Evolutionary conservation across 2,113 vertebrate species (phyloP).

Genomic region (Thunnus thynnus): DNA sequence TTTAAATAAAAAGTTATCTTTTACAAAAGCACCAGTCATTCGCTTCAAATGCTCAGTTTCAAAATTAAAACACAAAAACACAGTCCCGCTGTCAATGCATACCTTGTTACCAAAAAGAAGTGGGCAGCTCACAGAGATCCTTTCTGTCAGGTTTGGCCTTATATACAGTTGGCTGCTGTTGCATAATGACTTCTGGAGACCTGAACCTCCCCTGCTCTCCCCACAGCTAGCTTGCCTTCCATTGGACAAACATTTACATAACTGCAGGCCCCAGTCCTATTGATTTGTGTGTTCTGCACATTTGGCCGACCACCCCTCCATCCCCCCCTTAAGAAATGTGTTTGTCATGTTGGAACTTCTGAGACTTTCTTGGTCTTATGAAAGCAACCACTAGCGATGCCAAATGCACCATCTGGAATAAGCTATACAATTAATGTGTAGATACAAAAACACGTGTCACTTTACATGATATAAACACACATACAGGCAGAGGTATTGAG

Average conservation of each 20-base stretch:
- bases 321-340: conserved; percentile 9
- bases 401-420: conserved; percentile 47
- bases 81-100: conserved; percentile 27
- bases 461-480: neutral
- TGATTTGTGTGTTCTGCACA: conserved; percentile 52
- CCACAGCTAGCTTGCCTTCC: conserved; percentile 50
- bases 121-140: conserved; percentile 50
- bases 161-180: conserved; percentile 75
- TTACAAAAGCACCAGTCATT: neutral
- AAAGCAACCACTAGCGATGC: conserved; percentile 38
- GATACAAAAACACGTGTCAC: neutral
- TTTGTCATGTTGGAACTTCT: conserved; percentile 9
- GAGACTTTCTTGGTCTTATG: conserved; percentile 22
- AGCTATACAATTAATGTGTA: neutral
- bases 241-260: conserved; percentile 79
- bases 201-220: conserved; percentile 48
- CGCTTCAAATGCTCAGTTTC: neutral
- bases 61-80: neutral
- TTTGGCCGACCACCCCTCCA: neutral
- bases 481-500: neutral
- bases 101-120: conserved; percentile 61
- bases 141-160: conserved; percentile 62
- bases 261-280: conserved; percentile 47
- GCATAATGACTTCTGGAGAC: conserved; percentile 68
- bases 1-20: neutral